Evolutionary conservation across 2,888 invertebrate genomes (phyloP).

Genomic region (Chelonus formosanus): DNA sequence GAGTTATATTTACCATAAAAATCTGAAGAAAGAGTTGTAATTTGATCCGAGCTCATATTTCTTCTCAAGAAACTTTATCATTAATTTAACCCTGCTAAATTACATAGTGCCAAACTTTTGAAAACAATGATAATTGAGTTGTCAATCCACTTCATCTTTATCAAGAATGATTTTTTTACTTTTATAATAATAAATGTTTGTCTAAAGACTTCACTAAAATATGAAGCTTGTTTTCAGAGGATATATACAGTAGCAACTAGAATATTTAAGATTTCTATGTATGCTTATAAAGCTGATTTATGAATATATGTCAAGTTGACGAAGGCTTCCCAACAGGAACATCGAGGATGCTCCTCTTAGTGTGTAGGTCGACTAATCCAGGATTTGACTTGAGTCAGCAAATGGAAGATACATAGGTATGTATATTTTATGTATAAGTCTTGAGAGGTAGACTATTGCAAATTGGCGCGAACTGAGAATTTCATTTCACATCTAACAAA

Average conservation of each 20-base stretch:
- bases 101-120: no score
- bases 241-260: not conserved
- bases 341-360: not conserved
- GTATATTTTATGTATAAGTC: conserved; percentile 9
- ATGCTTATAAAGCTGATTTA: conserved; percentile 15
- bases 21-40: no score
- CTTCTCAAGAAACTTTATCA: no score
- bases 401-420: conserved; percentile 12
- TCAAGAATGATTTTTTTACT: no score
- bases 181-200: no score
- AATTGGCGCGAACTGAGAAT: conserved; percentile 20
- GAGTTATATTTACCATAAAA: no score
- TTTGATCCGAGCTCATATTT: no score
- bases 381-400: conserved; percentile 14
- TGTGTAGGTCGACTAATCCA: conserved; percentile 4
- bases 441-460: not conserved
- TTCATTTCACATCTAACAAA: conserved; percentile 22
- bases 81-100: no score
- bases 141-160: no score
- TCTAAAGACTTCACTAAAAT: no score
- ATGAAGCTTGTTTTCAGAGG: no score
- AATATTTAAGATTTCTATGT: conserved; percentile 16
- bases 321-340: not conserved
- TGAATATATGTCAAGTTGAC: conserved; percentile 16
- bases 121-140: no score